These are phyloP conservation scores for Bradypus variegatus DNA, from an alignment of 2,797 vertebrate species.

Conservation along the genomic window DNA sequence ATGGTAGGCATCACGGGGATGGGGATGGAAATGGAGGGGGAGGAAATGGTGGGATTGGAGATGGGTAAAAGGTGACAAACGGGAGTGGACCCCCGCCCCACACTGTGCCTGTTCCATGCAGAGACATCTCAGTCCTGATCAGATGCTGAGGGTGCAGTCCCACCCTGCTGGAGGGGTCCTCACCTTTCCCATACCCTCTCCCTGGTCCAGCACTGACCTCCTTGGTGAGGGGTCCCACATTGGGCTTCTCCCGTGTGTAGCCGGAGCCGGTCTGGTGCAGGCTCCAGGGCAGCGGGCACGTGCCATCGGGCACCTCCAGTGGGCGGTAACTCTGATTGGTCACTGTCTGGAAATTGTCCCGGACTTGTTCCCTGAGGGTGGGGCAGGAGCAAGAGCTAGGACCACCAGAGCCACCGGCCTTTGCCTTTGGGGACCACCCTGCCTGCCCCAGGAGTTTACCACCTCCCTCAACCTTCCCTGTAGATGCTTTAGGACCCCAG, in stretches of 20 bases:
- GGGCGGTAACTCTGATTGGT: slow-evolving; percentile 63
- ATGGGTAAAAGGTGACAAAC: not conserved
- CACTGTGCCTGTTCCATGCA: not conserved
- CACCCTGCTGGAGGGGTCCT: not conserved
- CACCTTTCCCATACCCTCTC: not conserved
- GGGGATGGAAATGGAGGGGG: too few relatives aligned
- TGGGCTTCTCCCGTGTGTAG: slow-evolving; percentile 22
- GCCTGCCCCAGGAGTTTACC: not conserved
- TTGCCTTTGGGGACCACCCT: not conserved
- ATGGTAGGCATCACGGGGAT: not conserved
- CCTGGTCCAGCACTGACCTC: slow-evolving; percentile 49
- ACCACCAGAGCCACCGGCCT: not conserved
- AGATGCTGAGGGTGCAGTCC: not conserved
- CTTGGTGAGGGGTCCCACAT: not conserved
- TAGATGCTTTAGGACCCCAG: not conserved
- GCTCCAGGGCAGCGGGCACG: slow-evolving; percentile 32
- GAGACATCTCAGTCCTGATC: not conserved
- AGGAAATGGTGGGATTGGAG: not conserved
- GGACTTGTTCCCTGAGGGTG: slow-evolving; percentile 48
- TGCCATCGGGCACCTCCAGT: slow-evolving; percentile 46
- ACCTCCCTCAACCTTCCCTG: not conserved
- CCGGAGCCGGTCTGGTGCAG: slow-evolving; percentile 49
- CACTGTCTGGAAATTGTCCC: slow-evolving; percentile 45
- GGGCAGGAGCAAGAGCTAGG: fast-evolving
- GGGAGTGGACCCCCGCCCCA: not conserved